Evolutionary conservation across 2,888 invertebrate genomes (phyloP), one percentile per base, ranked within the genome.

Genomic region (Pandemis heparana): DNA sequence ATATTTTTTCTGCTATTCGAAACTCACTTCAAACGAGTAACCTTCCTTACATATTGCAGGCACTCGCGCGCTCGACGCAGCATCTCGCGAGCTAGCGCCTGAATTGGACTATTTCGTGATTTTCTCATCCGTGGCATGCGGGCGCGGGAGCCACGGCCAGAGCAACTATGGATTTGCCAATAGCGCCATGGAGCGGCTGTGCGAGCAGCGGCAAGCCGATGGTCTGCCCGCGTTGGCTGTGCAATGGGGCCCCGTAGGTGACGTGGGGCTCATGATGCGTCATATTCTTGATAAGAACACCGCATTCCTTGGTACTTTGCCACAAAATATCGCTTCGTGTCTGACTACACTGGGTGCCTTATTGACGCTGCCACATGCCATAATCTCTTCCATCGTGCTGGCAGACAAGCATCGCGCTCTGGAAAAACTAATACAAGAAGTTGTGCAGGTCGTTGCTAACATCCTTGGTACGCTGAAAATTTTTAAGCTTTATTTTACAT

Each of bases 161-260:
- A 96, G 97, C 75, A 99, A 99, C 94, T 99, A 99, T 89, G 99
- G 99, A 70, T 96, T 98, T 81, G 99, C 99, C 70, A 99, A 99
- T 94, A 99, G 99, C 0, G 97, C 97, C 61, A 99, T 99, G 99
- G 99, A 99, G 93, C 96, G 99, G 77, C 96, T 99, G 95, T 95
- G 23, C 23, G 23, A 32, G 23, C 23, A 32, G 23, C 23, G 23
- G 23, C 23, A 32, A 32, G 23, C 23, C 53, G 97, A 96, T 83
- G 98, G 98, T 61, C 95, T 98, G 79, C 98, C 99, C 39, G 99
- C 88, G 23, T 88, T 97, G 66, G 98, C 99, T 56, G 98, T 99
- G 82, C 99, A 99, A 92, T 99, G 99, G 99, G 99, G 99, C 79
- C 99, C 99, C 75, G 98, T 99, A 84, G 99, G 89, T 73, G 99